phyloP scores from a whole-genome alignment of 1,140 invertebrate genomes.

The Acarapis woodi region DNA sequence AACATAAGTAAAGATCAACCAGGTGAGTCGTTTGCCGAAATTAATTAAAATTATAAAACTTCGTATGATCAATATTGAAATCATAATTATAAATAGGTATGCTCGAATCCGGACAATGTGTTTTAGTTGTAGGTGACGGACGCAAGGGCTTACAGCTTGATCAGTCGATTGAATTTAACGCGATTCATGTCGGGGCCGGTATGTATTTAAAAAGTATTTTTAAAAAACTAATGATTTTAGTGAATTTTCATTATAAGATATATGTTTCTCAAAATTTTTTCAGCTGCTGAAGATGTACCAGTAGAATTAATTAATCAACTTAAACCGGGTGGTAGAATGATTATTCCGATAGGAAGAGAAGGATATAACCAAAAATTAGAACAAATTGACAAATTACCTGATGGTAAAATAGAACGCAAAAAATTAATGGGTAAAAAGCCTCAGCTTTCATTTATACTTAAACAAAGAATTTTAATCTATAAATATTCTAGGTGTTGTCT shows the following conservation, averaged over 20 bases:
- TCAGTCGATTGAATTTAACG: slow-evolving; percentile 62
- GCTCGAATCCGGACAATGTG: neutral
- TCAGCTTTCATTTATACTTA: too few species aligned
- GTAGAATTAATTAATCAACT: slow-evolving; percentile 35
- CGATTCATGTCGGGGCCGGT: slow-evolving; percentile 81
- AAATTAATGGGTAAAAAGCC: slow-evolving; percentile 77
- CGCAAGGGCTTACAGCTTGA: slow-evolving; percentile 34
- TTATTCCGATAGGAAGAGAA: slow-evolving; percentile 64
- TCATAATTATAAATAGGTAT: slow-evolving; percentile 1
- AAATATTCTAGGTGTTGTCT: too few species aligned
- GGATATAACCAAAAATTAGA: slow-evolving; percentile 48
- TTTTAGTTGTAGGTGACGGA: slow-evolving; percentile 47
- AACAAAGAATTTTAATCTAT: too few species aligned
- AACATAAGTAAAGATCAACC: slow-evolving; percentile 49
- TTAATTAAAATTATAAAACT: slow-evolving; percentile 33
- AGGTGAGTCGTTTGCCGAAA: slow-evolving; percentile 29
- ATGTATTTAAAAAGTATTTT: too few species aligned
- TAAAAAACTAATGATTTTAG: too few species aligned
- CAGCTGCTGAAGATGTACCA: neutral
- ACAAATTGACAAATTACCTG: slow-evolving; percentile 52
- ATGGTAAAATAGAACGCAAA: slow-evolving; percentile 44
- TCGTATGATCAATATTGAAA: slow-evolving; percentile 21
- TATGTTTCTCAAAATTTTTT: slow-evolving; percentile 4
- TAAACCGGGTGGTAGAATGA: slow-evolving; percentile 50
- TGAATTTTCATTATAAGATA: too few species aligned